Percentiles rank a stretch among this genome's conserved stretches.
Evolutionary conservation across 2,113 vertebrate species (phyloP).

Genomic region (Macaca nemestrina): DNA sequence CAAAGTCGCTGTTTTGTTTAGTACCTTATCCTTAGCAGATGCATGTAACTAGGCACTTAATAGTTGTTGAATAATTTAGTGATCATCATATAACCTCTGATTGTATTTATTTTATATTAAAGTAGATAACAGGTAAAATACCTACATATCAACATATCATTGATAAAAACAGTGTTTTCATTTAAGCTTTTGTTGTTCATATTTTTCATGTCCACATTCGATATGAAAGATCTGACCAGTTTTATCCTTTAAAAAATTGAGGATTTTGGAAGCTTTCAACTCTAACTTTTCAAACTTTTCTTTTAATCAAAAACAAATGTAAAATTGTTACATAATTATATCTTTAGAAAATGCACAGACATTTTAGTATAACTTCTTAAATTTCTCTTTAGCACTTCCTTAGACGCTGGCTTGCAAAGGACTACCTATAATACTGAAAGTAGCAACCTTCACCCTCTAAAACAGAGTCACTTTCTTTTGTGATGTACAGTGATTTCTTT

Average conservation of each 20-base stretch:
- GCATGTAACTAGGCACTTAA: not conserved
- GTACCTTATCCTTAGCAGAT: not conserved
- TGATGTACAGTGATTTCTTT: constrained; percentile 67
- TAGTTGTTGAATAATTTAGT: constrained; percentile 34
- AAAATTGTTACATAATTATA: not conserved
- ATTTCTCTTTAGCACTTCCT: not conserved
- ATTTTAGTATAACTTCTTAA: not conserved
- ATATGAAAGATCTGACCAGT: not conserved
- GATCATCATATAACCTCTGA: not conserved
- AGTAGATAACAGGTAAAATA: constrained; percentile 38
- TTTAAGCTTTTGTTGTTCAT: not conserved
- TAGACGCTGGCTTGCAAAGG: constrained; percentile 11
- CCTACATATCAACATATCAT: not conserved
- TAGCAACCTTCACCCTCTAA: constrained; percentile 58
- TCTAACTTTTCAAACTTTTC: constrained; percentile 42
- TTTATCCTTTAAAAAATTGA: not conserved
- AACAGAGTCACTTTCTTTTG: constrained; percentile 55
- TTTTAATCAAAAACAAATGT: not conserved
- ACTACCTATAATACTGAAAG: constrained; percentile 35
- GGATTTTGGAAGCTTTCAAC: constrained; percentile 14
- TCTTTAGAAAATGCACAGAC: not conserved
- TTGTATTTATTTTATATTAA: constrained; percentile 17
- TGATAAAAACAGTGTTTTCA: not conserved
- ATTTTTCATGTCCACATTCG: constrained; percentile 13
- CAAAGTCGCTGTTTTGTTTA: constrained; percentile 11